Evolutionary conservation across 1,140 invertebrate species (phyloP).

Genomic region (Pogonomyrmex barbatus): DNA sequence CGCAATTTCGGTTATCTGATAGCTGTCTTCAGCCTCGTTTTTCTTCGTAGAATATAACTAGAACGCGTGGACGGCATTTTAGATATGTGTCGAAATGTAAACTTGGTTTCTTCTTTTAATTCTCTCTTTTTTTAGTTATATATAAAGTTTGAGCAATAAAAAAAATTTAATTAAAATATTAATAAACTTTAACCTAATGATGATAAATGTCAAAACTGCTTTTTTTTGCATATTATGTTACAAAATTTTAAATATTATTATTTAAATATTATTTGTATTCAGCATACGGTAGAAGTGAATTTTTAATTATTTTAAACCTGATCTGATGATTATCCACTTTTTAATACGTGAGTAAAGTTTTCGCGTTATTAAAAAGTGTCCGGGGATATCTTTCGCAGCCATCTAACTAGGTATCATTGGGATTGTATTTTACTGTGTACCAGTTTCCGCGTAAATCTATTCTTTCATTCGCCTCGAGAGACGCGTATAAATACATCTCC

Average conservation of each 20-base stretch:
- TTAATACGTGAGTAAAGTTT: background rate
- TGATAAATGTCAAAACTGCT: background rate
- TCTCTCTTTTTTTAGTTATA: background rate
- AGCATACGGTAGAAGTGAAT: background rate
- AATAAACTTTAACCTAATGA: background rate
- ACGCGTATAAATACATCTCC: constrained; percentile 41
- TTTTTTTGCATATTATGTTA: background rate
- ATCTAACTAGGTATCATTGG: background rate
- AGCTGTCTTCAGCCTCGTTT: constrained; percentile 50
- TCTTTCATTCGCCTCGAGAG: constrained; percentile 32
- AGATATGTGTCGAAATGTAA: background rate
- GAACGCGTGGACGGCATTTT: background rate
- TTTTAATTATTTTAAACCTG: background rate
- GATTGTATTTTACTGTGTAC: background rate
- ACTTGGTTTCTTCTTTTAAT: no score
- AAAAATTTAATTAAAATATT: constrained; percentile 21
- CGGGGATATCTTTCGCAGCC: background rate
- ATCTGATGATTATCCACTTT: background rate
- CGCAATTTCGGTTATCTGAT: constrained; percentile 71
- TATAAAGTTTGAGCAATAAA: background rate
- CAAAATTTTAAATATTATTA: background rate
- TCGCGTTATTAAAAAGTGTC: background rate
- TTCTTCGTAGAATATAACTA: constrained; percentile 40
- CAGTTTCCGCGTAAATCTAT: constrained; percentile 36
- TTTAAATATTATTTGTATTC: background rate